Conservation (phyloP, 2,113 vertebrate species). For the Maylandia zebra region DNA sequence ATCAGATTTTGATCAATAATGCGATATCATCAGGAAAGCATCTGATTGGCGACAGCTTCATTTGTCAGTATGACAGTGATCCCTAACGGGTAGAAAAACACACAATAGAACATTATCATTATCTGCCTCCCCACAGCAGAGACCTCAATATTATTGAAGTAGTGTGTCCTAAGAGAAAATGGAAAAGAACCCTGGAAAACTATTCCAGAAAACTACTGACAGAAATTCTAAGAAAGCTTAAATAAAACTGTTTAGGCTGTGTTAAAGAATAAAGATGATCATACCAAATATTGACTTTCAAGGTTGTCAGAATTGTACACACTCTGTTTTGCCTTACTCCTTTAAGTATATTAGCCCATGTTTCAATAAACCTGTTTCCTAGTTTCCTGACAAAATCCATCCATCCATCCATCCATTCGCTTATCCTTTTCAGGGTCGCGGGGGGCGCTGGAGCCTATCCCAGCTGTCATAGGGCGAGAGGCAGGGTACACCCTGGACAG, state of each 20-base stretch:
- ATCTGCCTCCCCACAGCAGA: background rate
- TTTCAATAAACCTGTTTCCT: background rate
- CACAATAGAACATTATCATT: background rate
- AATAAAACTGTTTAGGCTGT: background rate
- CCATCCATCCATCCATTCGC: no score
- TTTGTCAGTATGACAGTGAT: background rate
- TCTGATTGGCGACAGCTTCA: background rate
- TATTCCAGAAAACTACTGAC: background rate
- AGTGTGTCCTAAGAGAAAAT: background rate
- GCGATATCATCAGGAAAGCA: background rate
- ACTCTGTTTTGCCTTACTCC: background rate
- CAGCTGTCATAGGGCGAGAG: no score
- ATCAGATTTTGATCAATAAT: background rate
- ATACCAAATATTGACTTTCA: background rate
- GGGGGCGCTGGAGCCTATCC: no score
- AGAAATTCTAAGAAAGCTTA: background rate
- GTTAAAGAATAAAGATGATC: background rate
- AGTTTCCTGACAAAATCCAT: background rate
- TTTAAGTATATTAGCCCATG: background rate
- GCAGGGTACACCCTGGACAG: no score
- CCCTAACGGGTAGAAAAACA: background rate
- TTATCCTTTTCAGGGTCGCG: no score
- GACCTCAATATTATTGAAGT: background rate
- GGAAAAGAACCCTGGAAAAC: background rate
- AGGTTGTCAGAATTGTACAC: background rate